Conservation (phyloP, 2,797 vertebrate species). For the Hypotaenidia philippensis region DNA sequence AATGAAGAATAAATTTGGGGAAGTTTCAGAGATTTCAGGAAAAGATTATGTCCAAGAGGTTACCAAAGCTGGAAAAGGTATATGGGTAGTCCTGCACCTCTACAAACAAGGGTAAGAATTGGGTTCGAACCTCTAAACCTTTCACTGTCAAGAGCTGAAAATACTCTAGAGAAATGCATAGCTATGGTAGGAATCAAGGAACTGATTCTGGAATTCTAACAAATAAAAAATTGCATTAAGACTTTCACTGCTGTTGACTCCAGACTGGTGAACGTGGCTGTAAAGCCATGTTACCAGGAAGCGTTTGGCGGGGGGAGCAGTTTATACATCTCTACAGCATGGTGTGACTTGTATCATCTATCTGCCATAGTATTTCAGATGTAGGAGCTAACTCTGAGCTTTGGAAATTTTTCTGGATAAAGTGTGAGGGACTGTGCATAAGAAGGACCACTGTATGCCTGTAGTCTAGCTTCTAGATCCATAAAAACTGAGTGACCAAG, state of each 20-base stretch:
- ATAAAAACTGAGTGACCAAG: neutral
- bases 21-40: conserved; percentile 92
- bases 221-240: neutral
- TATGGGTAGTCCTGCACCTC: conserved; percentile 96
- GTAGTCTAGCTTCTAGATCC: neutral
- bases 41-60: conserved; percentile 96
- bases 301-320: too few relatives aligned
- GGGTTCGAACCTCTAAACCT: neutral
- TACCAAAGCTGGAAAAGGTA: conserved; percentile 89
- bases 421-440: neutral
- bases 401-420: neutral
- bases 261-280: neutral
- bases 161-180: neutral
- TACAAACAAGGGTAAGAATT: conserved; percentile 93
- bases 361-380: too few relatives aligned
- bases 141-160: neutral
- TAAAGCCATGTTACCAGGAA: neutral
- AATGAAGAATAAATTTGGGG: conserved; percentile 91
- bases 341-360: neutral
- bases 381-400: neutral
- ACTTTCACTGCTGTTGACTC: neutral
- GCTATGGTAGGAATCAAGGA: neutral
- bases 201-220: neutral
- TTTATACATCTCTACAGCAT: fast-evolving
- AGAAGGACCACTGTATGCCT: neutral